Conservation (phyloP, 1,140 invertebrate genomes). For the Vanessa atalanta region DNA sequence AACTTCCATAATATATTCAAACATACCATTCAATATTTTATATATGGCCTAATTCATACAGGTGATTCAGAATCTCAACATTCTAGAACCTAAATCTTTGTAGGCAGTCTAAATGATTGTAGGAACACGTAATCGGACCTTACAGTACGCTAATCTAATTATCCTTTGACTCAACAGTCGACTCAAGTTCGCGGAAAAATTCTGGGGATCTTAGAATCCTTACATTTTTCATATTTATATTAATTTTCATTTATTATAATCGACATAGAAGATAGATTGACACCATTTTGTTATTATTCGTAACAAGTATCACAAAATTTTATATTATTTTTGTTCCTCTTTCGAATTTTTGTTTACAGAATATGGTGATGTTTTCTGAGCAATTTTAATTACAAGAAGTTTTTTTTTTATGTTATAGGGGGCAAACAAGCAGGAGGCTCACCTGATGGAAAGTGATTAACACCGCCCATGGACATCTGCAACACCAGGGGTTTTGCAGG, state of each 20-base stretch:
- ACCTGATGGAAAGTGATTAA: too few species aligned
- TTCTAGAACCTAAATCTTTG: constrained; percentile 30
- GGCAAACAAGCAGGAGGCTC: too few species aligned
- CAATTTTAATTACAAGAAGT: too few species aligned
- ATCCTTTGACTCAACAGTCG: constrained; percentile 59
- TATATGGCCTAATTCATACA: neutral
- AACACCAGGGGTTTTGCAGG: too few species aligned
- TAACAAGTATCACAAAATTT: too few species aligned
- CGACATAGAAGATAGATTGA: too few species aligned
- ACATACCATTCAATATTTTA: neutral
- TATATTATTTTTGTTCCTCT: too few species aligned
- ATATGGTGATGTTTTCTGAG: too few species aligned
- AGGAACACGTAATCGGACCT: constrained; percentile 39
- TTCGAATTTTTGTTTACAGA: too few species aligned
- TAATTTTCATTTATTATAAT: neutral
- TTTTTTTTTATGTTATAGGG: too few species aligned
- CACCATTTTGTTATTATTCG: too few species aligned
- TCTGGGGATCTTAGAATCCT: constrained; percentile 28
- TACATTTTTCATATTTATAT: neutral
- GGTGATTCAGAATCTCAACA: neutral
- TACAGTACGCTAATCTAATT: constrained; percentile 59
- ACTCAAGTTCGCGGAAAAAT: constrained; percentile 59
- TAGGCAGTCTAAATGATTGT: constrained; percentile 32
- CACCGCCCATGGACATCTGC: too few species aligned
- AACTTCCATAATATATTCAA: neutral